Conservation (phyloP, 1,140 invertebrate species). For the Eupeodes corollae region DNA sequence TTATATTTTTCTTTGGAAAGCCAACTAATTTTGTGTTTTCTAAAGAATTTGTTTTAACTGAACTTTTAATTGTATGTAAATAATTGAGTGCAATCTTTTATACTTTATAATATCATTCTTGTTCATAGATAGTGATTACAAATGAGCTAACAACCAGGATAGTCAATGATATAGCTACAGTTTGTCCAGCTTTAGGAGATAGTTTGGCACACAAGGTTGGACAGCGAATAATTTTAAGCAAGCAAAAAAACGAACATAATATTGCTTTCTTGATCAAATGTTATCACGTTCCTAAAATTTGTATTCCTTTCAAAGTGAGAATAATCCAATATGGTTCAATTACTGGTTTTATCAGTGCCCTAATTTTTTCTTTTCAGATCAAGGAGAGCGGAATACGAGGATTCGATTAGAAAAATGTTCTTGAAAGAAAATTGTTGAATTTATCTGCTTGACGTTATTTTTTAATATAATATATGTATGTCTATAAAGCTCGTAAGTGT, state of each 20-base stretch:
- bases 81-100: too few species aligned
- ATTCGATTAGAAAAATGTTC: background rate
- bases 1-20: too few species aligned
- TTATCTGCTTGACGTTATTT: too few species aligned
- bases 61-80: too few species aligned
- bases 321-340: background rate
- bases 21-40: too few species aligned
- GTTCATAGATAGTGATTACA: conserved; percentile 40
- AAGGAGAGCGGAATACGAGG: conserved; percentile 8
- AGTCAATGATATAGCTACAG: conserved; percentile 25
- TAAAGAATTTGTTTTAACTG: too few species aligned
- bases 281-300: background rate
- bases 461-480: too few species aligned
- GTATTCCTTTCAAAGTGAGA: conserved; percentile 7
- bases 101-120: conserved; percentile 4
- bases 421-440: too few species aligned
- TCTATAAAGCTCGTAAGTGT: too few species aligned
- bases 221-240: conserved; percentile 8
- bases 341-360: background rate
- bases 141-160: conserved; percentile 44
- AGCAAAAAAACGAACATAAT: conserved; percentile 1
- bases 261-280: conserved; percentile 9
- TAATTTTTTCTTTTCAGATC: conserved; percentile 4
- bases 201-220: conserved; percentile 39
- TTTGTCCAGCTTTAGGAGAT: conserved; percentile 39